Percentiles rank a stretch among this genome's conserved stretches.
Conservation (phyloP, 2,888 invertebrate species). For the Rhogogaster chlorosoma region DNA sequence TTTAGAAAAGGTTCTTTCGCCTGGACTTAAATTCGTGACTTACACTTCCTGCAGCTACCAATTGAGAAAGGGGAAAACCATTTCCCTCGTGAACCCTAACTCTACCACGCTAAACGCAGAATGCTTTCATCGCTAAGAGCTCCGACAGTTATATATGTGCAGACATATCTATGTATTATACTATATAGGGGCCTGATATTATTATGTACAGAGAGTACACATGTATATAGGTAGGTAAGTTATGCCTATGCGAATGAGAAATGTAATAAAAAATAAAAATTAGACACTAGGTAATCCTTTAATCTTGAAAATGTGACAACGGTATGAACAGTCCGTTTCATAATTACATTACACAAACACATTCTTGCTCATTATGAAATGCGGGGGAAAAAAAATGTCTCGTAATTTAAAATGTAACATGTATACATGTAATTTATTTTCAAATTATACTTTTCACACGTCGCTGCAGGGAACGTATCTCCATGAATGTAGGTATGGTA, state of each 20-base stretch:
- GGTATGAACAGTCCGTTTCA: background rate
- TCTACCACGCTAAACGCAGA: conserved; percentile 9
- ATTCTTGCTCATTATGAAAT: conserved; percentile 2
- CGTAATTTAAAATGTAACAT: background rate
- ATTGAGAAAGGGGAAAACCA: conserved; percentile 11
- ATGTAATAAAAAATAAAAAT: background rate
- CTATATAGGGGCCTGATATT: background rate
- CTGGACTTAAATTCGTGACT: conserved; percentile 25
- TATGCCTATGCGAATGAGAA: background rate
- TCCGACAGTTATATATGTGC: background rate
- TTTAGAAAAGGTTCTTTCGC: conserved; percentile 12
- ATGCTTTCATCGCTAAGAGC: conserved; percentile 28
- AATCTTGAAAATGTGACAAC: conserved; percentile 10
- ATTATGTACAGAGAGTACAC: background rate
- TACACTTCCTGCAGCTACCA: conserved; percentile 12
- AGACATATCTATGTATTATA: background rate
- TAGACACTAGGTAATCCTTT: conserved; percentile 8
- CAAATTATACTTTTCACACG: background rate
- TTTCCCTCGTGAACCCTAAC: background rate
- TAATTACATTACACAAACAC: conserved; percentile 14
- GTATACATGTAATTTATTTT: background rate
- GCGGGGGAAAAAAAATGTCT: background rate
- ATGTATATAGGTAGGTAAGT: background rate
- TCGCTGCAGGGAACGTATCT: background rate
- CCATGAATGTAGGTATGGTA: background rate